phyloP scores from a whole-genome alignment of 2,797 vertebrate species.

The Propithecus perrieri region DNA sequence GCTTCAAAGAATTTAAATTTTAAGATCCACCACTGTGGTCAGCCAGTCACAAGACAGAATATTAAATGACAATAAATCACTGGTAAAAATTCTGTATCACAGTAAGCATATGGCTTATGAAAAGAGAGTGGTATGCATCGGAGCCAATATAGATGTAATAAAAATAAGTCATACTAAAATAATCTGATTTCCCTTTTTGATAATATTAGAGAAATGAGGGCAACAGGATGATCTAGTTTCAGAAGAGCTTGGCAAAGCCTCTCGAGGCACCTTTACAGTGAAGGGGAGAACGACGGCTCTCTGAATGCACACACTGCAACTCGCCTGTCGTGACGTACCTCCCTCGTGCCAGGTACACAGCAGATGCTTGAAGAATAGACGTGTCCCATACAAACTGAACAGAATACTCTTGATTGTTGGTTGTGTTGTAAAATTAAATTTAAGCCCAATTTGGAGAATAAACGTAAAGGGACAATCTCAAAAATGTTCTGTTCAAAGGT shows the following conservation, averaged over 20 bases:
- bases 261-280: fast-evolving
- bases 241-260: not conserved
- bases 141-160: not conserved
- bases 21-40: not conserved
- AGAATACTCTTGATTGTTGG: not conserved
- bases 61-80: constrained; percentile 31
- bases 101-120: not conserved
- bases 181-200: not conserved
- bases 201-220: not conserved
- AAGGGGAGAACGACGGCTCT: not conserved
- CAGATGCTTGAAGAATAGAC: not conserved
- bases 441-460: not conserved
- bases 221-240: not conserved
- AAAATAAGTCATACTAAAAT: not conserved
- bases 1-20: constrained; percentile 14
- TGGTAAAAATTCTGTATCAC: not conserved
- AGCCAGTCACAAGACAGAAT: not conserved
- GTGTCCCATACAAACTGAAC: not conserved
- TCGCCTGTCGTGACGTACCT: not conserved
- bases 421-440: not conserved
- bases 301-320: not conserved
- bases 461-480: not conserved
- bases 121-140: not conserved
- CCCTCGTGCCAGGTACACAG: not conserved
- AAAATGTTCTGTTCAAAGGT: constrained; percentile 38